Conservation (phyloP, 2,113 vertebrate species). For the Sula dactylatra region DNA sequence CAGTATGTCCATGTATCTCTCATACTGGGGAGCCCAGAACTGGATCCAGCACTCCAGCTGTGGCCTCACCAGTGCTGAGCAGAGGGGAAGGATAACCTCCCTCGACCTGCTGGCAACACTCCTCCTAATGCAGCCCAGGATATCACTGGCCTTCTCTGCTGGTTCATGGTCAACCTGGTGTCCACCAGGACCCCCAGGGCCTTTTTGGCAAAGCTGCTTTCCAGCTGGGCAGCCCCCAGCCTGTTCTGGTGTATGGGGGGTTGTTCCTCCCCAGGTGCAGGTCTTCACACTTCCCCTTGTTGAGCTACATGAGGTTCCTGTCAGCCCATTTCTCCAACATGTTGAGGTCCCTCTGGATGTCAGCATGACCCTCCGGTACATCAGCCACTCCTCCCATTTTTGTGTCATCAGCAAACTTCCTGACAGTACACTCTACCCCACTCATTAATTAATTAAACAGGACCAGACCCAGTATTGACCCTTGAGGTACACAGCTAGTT, state of each 20-base stretch:
- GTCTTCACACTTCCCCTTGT: neutral
- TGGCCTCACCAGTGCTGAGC: neutral
- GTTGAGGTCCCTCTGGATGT: neutral
- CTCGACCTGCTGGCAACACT: neutral
- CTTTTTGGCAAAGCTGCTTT: neutral
- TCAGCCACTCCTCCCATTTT: neutral
- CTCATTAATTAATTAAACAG: neutral
- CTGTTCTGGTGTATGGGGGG: no score
- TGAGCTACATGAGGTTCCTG: neutral
- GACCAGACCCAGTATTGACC: neutral
- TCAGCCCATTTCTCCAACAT: neutral
- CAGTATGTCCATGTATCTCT: neutral
- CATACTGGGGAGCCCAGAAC: neutral
- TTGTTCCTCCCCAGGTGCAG: neutral
- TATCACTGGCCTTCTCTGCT: neutral
- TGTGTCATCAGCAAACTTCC: neutral
- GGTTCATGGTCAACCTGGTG: neutral
- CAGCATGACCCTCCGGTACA: neutral
- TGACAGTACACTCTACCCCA: neutral
- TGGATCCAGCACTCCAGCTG: neutral
- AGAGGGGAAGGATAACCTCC: neutral
- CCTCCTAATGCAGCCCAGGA: neutral
- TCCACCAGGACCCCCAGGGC: neutral
- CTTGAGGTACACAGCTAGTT: neutral
- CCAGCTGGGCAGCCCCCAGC: neutral